Conservation (phyloP, 2,113 vertebrate genomes). For the Psittacus erithacus region DNA sequence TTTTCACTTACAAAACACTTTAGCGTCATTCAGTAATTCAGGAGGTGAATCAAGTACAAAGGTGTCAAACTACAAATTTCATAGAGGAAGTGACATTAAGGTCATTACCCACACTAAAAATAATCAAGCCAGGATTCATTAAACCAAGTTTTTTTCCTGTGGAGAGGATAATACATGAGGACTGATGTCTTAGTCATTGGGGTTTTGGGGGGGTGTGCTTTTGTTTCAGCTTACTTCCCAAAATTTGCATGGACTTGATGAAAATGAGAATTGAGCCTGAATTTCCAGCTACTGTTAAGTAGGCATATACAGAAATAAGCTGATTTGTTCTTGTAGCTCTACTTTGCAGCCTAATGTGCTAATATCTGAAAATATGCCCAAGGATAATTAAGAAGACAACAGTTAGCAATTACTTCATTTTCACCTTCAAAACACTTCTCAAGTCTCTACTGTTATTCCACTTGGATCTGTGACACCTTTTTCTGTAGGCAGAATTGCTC, state of each 20-base stretch:
- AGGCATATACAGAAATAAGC: not conserved
- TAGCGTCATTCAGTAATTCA: not conserved
- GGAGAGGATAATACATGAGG: not conserved
- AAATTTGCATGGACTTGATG: not conserved
- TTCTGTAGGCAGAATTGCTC: not conserved
- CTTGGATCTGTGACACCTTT: not conserved
- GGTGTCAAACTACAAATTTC: not conserved
- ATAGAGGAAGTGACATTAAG: not conserved
- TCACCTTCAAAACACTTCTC: not conserved
- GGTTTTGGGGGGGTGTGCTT: accelerated
- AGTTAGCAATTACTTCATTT: not conserved
- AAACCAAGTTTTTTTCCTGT: not conserved
- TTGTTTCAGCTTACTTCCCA: not conserved
- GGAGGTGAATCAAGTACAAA: not conserved
- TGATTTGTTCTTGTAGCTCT: not conserved
- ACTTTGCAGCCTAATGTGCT: not conserved
- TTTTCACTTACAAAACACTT: not conserved
- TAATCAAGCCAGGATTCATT: not conserved
- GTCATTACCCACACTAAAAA: not conserved
- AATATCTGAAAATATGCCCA: not conserved
- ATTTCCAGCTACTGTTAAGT: not conserved
- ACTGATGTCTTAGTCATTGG: not conserved
- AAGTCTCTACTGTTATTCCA: not conserved
- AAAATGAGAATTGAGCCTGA: not conserved
- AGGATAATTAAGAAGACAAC: not conserved